phyloP scores from a whole-genome alignment of 2,888 invertebrate genomes.

The Kuschelorhynchus macadamiae region DNA sequence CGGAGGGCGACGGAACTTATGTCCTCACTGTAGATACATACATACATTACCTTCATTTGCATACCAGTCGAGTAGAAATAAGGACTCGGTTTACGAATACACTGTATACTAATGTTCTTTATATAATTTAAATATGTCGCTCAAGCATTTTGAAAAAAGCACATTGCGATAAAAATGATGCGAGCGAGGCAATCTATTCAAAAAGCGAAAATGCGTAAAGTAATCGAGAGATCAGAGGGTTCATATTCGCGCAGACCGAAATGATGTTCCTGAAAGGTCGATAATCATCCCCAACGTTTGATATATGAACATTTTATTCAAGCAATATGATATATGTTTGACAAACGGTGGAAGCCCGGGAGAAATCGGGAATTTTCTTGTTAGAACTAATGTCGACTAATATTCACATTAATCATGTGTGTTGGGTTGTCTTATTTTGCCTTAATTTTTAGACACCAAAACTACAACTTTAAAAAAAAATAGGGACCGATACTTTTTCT shows the following conservation, averaged over 20 bases:
- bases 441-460: too few relatives aligned
- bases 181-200: constrained; percentile 21
- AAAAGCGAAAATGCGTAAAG: constrained; percentile 34
- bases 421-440: too few relatives aligned
- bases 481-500: too few relatives aligned
- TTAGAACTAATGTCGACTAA: constrained; percentile 39
- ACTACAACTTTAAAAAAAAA: too few relatives aligned
- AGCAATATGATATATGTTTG: constrained; percentile 42
- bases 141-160: not conserved
- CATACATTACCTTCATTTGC: too few relatives aligned
- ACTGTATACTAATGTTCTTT: too few relatives aligned
- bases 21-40: too few relatives aligned
- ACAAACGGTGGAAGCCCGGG: constrained; percentile 32
- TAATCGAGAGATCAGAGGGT: constrained; percentile 34
- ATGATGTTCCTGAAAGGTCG: constrained; percentile 44
- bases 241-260: constrained; percentile 34
- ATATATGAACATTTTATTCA: constrained; percentile 45
- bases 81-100: too few relatives aligned
- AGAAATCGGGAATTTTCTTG: constrained; percentile 35
- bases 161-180: constrained; percentile 15
- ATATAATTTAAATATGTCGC: not conserved
- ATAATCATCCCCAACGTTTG: constrained; percentile 36
- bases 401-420: constrained; percentile 37
- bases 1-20: too few relatives aligned
- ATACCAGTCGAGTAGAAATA: too few relatives aligned